Evolutionary conservation across 2,113 vertebrate species (phyloP), one percentile per base, ranked within the genome.

Genomic region (Buteo buteo): DNA sequence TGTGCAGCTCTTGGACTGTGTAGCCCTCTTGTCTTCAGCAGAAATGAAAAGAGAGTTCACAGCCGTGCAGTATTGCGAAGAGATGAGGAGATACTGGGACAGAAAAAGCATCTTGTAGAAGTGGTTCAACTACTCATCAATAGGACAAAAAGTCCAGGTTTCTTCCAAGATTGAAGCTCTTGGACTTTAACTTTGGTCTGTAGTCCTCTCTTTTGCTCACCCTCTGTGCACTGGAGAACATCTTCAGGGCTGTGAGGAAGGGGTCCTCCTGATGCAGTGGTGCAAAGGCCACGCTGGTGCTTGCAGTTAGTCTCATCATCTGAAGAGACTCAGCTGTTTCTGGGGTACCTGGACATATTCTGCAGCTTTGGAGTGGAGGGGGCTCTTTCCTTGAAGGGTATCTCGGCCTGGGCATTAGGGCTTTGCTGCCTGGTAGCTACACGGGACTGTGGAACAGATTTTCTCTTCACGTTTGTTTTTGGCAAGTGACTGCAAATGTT

Each of bases 221-320:
- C 7, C 21, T 64, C 16, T 87, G 36, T 12, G 8, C 13, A 0
- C n/a, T 28, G 44, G 13, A 59, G 67, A 15, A 0, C 29, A 42
- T 71, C 38, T 22, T 34, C 16, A 40, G 55, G 74, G 16, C 40
- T 66, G 31, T 26, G 34, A 76, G 47, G 62, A 71, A 67, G 45
- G 34, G 32, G 34, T 34, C n/a, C 20, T 55, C 14, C 65, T 44
- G 31, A 18, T 25, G 50, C 16, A 22, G 45, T 0, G 1, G 12
- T 0, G 3, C 28, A 18, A 74, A 66, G 26, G 9, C 36, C 31
- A 19, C 0, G 0, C 0, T 0, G 21, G 7, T 32, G 16, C 29
- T 31, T 59, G 38, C n/a, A 55, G 25, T 61, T 10, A 54, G 24
- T 49, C 42, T 73, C 8, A 10, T 36, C 40, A 34, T 64, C 64